phyloP scores from a whole-genome alignment of 1,140 invertebrate genomes.

The Drosophila takahashii region DNA sequence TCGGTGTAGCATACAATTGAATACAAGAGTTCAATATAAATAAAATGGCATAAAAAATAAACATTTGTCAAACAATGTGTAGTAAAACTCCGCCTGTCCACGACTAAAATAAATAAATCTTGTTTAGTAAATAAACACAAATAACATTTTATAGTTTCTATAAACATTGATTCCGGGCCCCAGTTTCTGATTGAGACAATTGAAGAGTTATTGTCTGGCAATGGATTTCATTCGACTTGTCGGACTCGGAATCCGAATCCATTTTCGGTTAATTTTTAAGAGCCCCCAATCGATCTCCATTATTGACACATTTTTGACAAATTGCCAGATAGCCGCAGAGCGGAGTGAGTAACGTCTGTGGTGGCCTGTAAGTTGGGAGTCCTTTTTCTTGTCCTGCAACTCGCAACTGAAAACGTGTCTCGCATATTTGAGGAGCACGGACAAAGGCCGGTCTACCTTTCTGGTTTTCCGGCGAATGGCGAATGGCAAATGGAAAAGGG shows the following conservation, averaged over 20 bases:
- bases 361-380: conserved; percentile 28
- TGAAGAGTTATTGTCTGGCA: conserved; percentile 17
- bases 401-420: conserved; percentile 64
- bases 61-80: conserved; percentile 1
- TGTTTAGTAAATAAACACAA: conserved; percentile 3
- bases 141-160: conserved; percentile 21
- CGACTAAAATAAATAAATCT: conserved; percentile 9
- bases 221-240: conserved; percentile 27
- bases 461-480: conserved; percentile 19
- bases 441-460: conserved; percentile 64
- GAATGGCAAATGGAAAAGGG: conserved; percentile 57
- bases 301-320: conserved; percentile 83
- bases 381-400: conserved; percentile 43
- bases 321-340: conserved; percentile 64
- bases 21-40: not conserved
- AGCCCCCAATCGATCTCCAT: conserved; percentile 73
- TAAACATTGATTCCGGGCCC: conserved; percentile 4
- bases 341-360: conserved; percentile 43
- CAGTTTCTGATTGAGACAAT: conserved; percentile 32
- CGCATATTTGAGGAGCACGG: conserved; percentile 49
- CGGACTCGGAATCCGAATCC: conserved; percentile 24
- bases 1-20: not conserved
- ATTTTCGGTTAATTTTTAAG: conserved; percentile 64
- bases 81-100: not conserved
- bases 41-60: not conserved